Conservation (phyloP, 2,888 invertebrate genomes). For the Theristus sp. region DNA sequence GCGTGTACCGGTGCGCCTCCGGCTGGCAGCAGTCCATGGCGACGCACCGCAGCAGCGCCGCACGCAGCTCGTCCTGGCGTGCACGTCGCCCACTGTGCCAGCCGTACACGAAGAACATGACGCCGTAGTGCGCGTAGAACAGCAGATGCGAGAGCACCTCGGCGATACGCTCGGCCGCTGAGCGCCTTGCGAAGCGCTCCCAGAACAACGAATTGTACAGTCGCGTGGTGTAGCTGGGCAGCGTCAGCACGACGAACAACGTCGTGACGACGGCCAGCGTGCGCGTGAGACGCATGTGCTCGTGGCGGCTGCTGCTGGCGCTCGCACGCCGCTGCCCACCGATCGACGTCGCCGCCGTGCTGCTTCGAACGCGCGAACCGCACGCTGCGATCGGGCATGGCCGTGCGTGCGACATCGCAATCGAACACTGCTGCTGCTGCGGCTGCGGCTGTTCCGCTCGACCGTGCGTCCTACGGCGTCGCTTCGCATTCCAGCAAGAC, state of each 20-base stretch:
- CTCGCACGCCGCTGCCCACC: too few species aligned
- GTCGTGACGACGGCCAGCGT: neutral
- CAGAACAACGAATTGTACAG: neutral
- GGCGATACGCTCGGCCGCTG: neutral
- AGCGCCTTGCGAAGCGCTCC: too few species aligned
- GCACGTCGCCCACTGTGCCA: neutral
- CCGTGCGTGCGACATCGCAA: too few species aligned
- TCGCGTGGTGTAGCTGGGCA: neutral
- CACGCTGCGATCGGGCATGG: too few species aligned
- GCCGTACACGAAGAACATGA: neutral
- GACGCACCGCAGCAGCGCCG: neutral
- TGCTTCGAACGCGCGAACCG: too few species aligned
- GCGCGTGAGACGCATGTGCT: neutral
- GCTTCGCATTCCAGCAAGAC: too few species aligned
- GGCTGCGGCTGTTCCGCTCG: too few species aligned
- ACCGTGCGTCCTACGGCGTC: too few species aligned
- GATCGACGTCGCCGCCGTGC: too few species aligned
- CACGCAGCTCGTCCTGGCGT: neutral
- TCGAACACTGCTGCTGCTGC: too few species aligned
- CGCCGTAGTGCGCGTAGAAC: neutral
- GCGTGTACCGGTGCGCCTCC: neutral
- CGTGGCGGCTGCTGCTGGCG: too few species aligned
- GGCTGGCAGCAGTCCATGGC: neutral
- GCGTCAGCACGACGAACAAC: neutral
- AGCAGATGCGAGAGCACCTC: neutral